A percentile compares a stretch with the other conserved stretches of the same genome.
These are phyloP conservation scores for Coelopa frigida DNA, from an alignment of 1,140 invertebrate genomes.

Conservation along the genomic window DNA sequence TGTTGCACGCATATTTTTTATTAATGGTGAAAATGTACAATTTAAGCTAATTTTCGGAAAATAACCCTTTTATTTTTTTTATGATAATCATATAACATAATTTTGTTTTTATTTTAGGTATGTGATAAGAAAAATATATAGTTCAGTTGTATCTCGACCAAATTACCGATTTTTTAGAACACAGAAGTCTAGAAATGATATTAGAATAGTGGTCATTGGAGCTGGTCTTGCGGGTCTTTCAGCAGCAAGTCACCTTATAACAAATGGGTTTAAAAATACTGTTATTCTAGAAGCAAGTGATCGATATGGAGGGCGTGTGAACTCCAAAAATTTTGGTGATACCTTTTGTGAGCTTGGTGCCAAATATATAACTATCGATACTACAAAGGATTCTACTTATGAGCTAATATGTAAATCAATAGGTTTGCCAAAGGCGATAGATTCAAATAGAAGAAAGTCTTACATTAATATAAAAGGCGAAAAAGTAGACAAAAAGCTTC, in stretches of 20 bases:
- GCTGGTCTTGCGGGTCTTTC: slow-evolving; percentile 70
- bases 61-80: no score
- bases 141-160: no score
- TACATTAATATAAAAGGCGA: slow-evolving; percentile 8
- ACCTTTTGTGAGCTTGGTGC: slow-evolving; percentile 66
- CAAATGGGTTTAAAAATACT: slow-evolving; percentile 63
- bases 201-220: slow-evolving; percentile 64
- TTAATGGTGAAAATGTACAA: no score
- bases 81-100: no score
- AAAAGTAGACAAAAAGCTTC: slow-evolving; percentile 16
- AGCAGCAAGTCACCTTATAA: slow-evolving; percentile 59
- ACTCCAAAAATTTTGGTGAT: slow-evolving; percentile 66
- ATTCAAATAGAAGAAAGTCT: slow-evolving; percentile 8
- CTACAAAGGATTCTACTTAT: slow-evolving; percentile 31
- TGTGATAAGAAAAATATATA: no score
- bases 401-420: slow-evolving; percentile 28
- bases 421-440: slow-evolving; percentile 27
- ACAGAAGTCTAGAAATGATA: slow-evolving; percentile 27
- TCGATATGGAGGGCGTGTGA: slow-evolving; percentile 66
- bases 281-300: slow-evolving; percentile 66
- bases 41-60: no score
- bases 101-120: no score
- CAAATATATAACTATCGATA: slow-evolving; percentile 35
- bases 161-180: no score
- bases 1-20: no score